Evolutionary conservation across 2,113 vertebrate genomes (phyloP).

Genomic region (Elephantulus edwardii): DNA sequence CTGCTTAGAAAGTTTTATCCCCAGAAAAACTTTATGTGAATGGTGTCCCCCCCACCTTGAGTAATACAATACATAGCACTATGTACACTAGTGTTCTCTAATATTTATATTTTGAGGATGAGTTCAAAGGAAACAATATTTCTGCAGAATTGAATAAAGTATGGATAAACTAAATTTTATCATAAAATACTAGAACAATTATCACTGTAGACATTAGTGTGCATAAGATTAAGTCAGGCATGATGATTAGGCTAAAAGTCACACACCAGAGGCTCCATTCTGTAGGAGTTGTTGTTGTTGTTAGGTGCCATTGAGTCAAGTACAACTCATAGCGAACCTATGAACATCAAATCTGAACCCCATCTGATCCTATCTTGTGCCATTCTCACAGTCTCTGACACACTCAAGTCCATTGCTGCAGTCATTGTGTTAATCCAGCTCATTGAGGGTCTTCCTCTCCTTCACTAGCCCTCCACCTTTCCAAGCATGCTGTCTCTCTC

Average conservation of each 20-base stretch:
- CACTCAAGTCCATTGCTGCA: too few relatives aligned
- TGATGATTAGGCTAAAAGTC: background rate
- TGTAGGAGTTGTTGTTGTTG: too few relatives aligned
- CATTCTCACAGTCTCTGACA: too few relatives aligned
- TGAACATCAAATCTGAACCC: too few relatives aligned
- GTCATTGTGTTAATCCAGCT: too few relatives aligned
- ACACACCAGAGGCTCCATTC: background rate
- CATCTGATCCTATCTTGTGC: too few relatives aligned
- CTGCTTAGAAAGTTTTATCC: background rate
- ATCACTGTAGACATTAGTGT: background rate
- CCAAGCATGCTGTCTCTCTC: too few relatives aligned
- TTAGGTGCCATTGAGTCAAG: too few relatives aligned
- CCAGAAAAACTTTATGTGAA: background rate
- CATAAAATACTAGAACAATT: background rate
- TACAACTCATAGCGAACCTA: too few relatives aligned
- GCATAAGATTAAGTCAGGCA: background rate
- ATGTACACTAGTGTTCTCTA: background rate
- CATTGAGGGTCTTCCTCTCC: too few relatives aligned
- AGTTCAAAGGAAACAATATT: background rate
- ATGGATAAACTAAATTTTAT: background rate
- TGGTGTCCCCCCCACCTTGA: background rate
- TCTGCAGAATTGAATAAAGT: background rate
- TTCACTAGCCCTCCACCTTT: too few relatives aligned
- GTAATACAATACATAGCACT: rapidly evolving
- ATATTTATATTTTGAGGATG: background rate